A percentile compares a stretch with the other conserved stretches of the same genome.
Evolutionary conservation across 2,797 vertebrate genomes (phyloP).

Genomic region (Lepilemur septentrionalis): DNA sequence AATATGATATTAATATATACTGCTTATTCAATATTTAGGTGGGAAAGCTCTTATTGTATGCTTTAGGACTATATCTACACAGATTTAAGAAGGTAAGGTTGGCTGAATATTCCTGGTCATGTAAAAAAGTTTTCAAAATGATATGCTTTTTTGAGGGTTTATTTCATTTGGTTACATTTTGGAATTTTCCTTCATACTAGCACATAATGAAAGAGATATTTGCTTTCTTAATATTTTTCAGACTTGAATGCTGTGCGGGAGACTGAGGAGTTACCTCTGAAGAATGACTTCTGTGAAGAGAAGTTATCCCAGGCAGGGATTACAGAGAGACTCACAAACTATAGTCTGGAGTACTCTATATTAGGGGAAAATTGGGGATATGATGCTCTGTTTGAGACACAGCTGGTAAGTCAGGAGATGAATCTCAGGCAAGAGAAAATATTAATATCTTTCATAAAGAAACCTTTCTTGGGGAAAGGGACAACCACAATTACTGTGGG

Average conservation of each 20-base stretch:
- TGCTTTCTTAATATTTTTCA: constrained; percentile 14
- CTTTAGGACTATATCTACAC: not conserved
- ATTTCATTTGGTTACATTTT: not conserved
- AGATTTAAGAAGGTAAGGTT: not conserved
- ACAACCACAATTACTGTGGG: not conserved
- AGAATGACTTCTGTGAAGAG: not conserved
- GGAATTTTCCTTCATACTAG: not conserved
- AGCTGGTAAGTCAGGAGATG: constrained; percentile 4
- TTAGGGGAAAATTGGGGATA: not conserved
- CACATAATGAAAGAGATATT: not conserved
- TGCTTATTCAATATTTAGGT: not conserved
- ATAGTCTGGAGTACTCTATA: accelerated
- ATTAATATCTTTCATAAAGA: not conserved
- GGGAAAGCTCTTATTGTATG: not conserved
- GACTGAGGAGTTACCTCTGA: not conserved
- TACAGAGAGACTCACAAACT: accelerated
- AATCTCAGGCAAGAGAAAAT: not conserved
- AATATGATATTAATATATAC: not conserved
- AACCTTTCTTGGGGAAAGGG: not conserved
- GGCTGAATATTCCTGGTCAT: not conserved
- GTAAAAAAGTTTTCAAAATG: not conserved
- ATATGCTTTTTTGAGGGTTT: not conserved
- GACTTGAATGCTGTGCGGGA: not conserved
- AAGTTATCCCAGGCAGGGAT: not conserved
- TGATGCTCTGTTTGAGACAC: not conserved